phyloP scores from a whole-genome alignment of 2,888 invertebrate genomes.

The Drosophila quasianomalipes region DNA sequence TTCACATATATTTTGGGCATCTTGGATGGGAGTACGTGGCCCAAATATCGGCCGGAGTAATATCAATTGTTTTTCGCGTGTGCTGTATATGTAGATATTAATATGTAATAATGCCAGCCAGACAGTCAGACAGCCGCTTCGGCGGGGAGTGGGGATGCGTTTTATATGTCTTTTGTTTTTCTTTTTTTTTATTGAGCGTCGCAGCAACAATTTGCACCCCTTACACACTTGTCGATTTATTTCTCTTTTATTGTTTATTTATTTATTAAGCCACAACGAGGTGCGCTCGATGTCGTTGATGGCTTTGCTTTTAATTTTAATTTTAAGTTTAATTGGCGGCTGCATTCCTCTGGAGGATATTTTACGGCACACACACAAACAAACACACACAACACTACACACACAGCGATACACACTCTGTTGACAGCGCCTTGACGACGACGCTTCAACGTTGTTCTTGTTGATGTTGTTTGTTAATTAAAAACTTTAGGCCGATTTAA shows the following conservation, averaged over 20 bases:
- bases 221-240: conserved; percentile 45
- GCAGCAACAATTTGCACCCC: conserved; percentile 50
- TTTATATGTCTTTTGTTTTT: conserved; percentile 3
- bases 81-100: neutral
- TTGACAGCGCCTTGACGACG: conserved; percentile 18
- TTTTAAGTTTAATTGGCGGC: conserved; percentile 60
- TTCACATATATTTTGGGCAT: conserved; percentile 86
- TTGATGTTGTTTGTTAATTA: conserved; percentile 9
- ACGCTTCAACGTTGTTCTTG: conserved; percentile 1
- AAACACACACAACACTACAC: neutral
- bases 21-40: conserved; percentile 58
- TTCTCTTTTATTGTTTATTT: conserved; percentile 32
- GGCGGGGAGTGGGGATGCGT: conserved; percentile 18
- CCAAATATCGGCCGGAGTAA: conserved; percentile 13
- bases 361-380: neutral
- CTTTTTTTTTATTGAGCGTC: conserved; percentile 24
- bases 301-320: conserved; percentile 52
- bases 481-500: conserved; percentile 21
- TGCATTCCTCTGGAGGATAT: conserved; percentile 51
- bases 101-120: conserved; percentile 10
- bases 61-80: conserved; percentile 7
- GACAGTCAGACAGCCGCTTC: conserved; percentile 6
- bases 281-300: conserved; percentile 62
- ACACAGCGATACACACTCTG: neutral
- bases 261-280: conserved; percentile 61